A percentile compares a stretch with the other conserved stretches of the same genome.
Evolutionary conservation across 2,888 invertebrate genomes (phyloP).

Genomic region (Sminthurides aquaticus): DNA sequence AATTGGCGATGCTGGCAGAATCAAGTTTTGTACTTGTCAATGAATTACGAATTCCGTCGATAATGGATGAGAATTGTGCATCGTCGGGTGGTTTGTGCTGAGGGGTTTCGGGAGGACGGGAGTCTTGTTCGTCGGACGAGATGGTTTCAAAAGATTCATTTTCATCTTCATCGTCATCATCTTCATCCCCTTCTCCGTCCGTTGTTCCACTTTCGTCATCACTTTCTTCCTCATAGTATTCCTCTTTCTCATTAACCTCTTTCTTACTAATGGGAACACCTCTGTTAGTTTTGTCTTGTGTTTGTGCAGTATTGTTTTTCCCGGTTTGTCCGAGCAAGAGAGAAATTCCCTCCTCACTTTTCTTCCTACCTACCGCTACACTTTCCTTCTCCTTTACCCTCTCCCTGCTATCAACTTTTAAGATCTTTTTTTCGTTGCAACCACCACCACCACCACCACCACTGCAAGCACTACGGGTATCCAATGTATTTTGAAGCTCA

Average conservation of each 20-base stretch:
- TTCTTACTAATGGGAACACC: slow-evolving; percentile 5
- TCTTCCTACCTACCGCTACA: neutral
- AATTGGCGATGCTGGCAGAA: slow-evolving; percentile 3
- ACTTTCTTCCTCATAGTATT: slow-evolving; percentile 15
- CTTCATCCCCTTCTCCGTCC: slow-evolving; percentile 13
- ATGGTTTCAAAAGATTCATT: neutral
- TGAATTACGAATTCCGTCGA: slow-evolving; percentile 44
- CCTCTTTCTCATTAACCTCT: slow-evolving; percentile 16
- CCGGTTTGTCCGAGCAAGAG: neutral
- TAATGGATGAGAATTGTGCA: slow-evolving; percentile 43
- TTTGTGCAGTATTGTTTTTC: neutral
- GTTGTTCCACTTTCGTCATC: slow-evolving; percentile 7
- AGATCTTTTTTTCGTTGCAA: neutral
- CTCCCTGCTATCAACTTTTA: neutral
- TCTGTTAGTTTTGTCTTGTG: neutral
- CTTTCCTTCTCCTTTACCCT: neutral
- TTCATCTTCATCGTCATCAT: slow-evolving; percentile 1
- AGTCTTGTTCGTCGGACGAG: slow-evolving; percentile 7
- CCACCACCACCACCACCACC: slow-evolving; percentile 26
- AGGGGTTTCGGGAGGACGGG: neutral
- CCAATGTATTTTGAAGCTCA: slow-evolving; percentile 42
- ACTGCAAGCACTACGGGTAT: slow-evolving; percentile 25
- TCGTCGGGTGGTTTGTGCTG: neutral
- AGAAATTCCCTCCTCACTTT: neutral
- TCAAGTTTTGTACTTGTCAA: slow-evolving; percentile 11